phyloP scores from a whole-genome alignment of 2,113 vertebrate genomes.

The Anthoscopus minutus region DNA sequence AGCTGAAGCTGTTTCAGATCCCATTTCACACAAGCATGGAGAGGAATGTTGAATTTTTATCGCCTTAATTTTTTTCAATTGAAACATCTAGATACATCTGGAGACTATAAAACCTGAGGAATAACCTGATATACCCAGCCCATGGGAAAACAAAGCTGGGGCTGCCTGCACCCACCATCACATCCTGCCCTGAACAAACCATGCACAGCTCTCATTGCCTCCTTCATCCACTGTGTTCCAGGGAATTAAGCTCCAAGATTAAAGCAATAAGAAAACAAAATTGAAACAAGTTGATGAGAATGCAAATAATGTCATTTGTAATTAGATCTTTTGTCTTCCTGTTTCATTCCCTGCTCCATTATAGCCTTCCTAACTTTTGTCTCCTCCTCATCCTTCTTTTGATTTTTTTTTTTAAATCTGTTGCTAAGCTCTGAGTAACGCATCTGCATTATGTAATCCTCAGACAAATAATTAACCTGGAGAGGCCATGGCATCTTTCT shows the following conservation, averaged over 20 bases:
- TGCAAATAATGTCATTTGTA: constrained; percentile 28
- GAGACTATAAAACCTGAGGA: not conserved
- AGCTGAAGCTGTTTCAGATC: not conserved
- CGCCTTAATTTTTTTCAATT: not conserved
- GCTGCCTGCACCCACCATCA: not conserved
- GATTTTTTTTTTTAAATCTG: not conserved
- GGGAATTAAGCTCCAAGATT: constrained; percentile 27
- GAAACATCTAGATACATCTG: not conserved
- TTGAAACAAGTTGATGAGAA: constrained; percentile 19
- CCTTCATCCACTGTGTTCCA: not conserved
- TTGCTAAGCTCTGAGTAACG: not conserved
- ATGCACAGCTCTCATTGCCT: not conserved
- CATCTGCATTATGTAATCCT: not conserved
- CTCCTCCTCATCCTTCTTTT: not conserved
- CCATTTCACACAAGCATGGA: not conserved
- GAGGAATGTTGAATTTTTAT: not conserved
- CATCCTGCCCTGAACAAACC: not conserved
- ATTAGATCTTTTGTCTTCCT: constrained; percentile 42
- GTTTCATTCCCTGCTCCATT: not conserved
- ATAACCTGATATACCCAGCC: not conserved
- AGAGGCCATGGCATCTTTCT: not conserved
- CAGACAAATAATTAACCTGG: not conserved
- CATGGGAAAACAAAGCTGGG: not conserved
- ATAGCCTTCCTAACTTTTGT: not conserved
- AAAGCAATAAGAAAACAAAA: constrained; percentile 44